phyloP scores from a whole-genome alignment of 2,797 vertebrate species.

The Peromyscus eremicus region DNA sequence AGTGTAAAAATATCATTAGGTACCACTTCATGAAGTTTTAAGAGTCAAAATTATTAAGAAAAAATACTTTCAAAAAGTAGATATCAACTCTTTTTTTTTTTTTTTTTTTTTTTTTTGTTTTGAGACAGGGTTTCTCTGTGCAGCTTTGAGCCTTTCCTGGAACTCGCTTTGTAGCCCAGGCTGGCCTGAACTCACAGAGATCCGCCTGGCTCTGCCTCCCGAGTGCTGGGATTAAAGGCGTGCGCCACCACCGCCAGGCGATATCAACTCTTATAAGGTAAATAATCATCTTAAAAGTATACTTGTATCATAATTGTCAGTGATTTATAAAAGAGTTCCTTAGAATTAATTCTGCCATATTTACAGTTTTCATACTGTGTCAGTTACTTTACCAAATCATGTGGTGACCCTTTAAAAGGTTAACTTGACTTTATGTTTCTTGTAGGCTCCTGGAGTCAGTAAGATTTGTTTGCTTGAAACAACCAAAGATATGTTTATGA shows the following conservation, averaged over 20 bases:
- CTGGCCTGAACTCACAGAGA: no score
- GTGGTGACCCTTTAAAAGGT: background rate
- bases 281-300: constrained; percentile 20
- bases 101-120: no score
- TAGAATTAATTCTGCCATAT: constrained; percentile 31
- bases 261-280: background rate
- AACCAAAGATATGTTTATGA: background rate
- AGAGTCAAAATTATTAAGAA: constrained; percentile 8
- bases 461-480: constrained; percentile 38
- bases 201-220: no score
- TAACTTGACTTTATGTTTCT: background rate
- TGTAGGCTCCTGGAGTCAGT: background rate
- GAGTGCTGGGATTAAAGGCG: no score
- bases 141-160: no score
- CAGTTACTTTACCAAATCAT: background rate
- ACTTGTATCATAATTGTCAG: background rate
- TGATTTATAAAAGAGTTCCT: constrained; percentile 8
- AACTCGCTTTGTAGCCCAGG: no score
- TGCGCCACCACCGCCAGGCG: no score
- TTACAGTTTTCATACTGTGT: background rate
- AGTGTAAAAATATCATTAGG: background rate
- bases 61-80: background rate
- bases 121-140: no score
- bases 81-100: background rate
- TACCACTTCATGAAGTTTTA: background rate